A percentile compares a stretch with the other conserved stretches of the same genome.
Evolutionary conservation across 2,888 invertebrate genomes (phyloP).

Genomic region (Polietes domitor): DNA sequence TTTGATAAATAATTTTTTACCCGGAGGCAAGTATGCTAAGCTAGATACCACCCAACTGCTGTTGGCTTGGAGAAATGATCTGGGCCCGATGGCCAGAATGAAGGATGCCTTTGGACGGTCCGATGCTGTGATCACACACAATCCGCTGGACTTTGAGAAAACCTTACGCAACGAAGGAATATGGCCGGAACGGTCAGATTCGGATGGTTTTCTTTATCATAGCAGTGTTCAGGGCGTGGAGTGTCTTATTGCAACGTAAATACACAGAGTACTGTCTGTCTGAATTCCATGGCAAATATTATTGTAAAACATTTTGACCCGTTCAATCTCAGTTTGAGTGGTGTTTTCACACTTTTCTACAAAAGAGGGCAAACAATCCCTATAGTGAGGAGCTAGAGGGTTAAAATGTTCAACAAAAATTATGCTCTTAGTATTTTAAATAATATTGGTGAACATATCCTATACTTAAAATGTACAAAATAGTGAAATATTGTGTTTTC

Average conservation of each 20-base stretch:
- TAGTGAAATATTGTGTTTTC: too few species aligned
- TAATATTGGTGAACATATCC: too few species aligned
- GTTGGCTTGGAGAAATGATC: conserved; percentile 64
- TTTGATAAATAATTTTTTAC: conserved; percentile 68
- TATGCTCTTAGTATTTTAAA: too few species aligned
- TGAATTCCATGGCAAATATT: too few species aligned
- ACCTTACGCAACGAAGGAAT: conserved; percentile 80
- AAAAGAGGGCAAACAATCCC: too few species aligned
- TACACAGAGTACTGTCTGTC: too few species aligned
- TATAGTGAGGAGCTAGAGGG: too few species aligned
- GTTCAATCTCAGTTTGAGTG: too few species aligned
- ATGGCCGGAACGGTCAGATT: conserved; percentile 80
- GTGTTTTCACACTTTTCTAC: too few species aligned
- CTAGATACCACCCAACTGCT: conserved; percentile 64
- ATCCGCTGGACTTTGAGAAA: conserved; percentile 75
- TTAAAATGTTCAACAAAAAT: too few species aligned
- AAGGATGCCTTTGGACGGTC: conserved; percentile 75
- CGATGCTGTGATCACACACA: conserved; percentile 78
- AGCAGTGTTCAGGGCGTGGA: conserved; percentile 72
- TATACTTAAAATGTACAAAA: too few species aligned
- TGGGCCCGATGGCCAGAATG: conserved; percentile 79
- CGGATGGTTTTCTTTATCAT: conserved; percentile 79
- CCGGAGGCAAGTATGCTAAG: conserved; percentile 72
- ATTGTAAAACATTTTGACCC: too few species aligned
- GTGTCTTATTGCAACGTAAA: conserved; percentile 71